Conservation (phyloP, 2,113 vertebrate species). For the Brachirus orientalis region DNA sequence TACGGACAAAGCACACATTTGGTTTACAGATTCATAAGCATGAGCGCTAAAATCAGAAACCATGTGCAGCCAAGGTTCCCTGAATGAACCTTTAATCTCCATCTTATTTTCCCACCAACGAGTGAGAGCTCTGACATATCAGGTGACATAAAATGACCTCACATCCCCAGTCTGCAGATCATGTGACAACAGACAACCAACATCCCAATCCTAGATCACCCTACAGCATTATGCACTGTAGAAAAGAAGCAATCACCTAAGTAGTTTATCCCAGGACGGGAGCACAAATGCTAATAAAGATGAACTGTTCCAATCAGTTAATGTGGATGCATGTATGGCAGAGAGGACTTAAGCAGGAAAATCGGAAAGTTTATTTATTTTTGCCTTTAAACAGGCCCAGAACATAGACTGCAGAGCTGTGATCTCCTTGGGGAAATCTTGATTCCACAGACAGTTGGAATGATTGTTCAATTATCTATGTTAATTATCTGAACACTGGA, state of each 20-base stretch:
- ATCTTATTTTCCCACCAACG: constrained; percentile 53
- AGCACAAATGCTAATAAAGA: constrained; percentile 70
- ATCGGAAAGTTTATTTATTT: constrained; percentile 37
- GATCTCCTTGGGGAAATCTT: constrained; percentile 34
- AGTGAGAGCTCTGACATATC: constrained; percentile 69
- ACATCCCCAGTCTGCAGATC: constrained; percentile 46
- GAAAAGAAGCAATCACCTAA: constrained; percentile 72
- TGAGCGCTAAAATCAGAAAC: constrained; percentile 34
- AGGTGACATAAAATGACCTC: constrained; percentile 64
- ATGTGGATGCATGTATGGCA: constrained; percentile 40
- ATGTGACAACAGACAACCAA: constrained; percentile 64
- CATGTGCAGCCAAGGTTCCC: constrained; percentile 39
- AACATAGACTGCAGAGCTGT: constrained; percentile 24
- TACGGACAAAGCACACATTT: constrained; percentile 27
- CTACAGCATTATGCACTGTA: constrained; percentile 52
- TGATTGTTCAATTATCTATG: constrained; percentile 53
- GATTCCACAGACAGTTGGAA: constrained; percentile 40
- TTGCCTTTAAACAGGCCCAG: constrained; percentile 17
- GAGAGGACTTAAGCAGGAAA: constrained; percentile 37
- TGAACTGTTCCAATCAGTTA: constrained; percentile 71
- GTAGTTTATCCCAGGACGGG: constrained; percentile 59
- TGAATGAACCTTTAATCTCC: constrained; percentile 66
- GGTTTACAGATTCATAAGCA: background rate
- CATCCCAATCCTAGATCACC: constrained; percentile 75
- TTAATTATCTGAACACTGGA: constrained; percentile 52